These are phyloP conservation scores for Corythoichthys haematopterus DNA, from an alignment of 2,113 vertebrate genomes.

Conservation along the genomic window DNA sequence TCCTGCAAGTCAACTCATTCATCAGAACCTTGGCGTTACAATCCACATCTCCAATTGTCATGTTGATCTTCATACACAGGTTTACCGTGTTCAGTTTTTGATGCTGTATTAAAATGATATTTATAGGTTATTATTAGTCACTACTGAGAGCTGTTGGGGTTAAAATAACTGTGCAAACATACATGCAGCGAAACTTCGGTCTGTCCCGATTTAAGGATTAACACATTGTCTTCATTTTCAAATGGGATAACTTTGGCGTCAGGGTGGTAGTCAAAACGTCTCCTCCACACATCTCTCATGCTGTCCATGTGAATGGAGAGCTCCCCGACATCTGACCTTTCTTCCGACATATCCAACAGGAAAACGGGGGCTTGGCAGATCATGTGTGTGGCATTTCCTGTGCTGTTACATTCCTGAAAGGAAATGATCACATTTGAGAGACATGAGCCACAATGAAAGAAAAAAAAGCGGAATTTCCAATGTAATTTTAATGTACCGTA, in stretches of 20 bases:
- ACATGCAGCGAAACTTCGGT: conserved; percentile 81
- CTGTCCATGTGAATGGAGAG: conserved; percentile 79
- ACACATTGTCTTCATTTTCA: conserved; percentile 53
- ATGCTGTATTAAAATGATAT: conserved; percentile 71
- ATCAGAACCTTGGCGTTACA: conserved; percentile 77
- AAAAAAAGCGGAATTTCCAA: not conserved
- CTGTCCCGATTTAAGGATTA: conserved; percentile 72
- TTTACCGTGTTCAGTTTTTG: conserved; percentile 70
- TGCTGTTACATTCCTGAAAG: conserved; percentile 68
- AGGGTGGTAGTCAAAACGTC: conserved; percentile 72
- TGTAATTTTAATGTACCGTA: too few relatives aligned
- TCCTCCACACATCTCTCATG: conserved; percentile 34
- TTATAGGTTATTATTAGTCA: not conserved
- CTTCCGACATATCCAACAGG: conserved; percentile 49
- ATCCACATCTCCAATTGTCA: conserved; percentile 76
- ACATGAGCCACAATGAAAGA: not conserved
- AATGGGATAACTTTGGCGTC: conserved; percentile 64
- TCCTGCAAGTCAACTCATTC: conserved; percentile 82
- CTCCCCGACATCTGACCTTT: conserved; percentile 59
- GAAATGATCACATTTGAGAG: conserved; percentile 1
- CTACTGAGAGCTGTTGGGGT: too few relatives aligned
- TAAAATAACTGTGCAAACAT: conserved; percentile 31
- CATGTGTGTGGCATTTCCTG: conserved; percentile 47
- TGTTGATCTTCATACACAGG: conserved; percentile 79
- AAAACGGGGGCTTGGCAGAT: conserved; percentile 77